Base-by-base conservation (phyloP, 2,888 invertebrate genomes). In the Sympetrum striolatum region DNA sequence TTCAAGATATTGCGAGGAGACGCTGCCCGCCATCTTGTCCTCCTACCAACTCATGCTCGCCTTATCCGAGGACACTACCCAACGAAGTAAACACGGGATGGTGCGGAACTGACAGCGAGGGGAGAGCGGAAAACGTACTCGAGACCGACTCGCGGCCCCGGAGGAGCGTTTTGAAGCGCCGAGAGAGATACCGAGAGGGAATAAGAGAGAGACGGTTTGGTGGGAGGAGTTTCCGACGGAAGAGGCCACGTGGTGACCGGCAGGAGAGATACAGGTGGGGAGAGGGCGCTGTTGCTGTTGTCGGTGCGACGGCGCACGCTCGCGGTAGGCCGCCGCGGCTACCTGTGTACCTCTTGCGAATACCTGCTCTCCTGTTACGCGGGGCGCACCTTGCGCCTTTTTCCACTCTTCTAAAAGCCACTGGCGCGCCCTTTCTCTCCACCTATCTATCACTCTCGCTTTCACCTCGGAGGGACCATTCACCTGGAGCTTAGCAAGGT, bases 381-480 rank as follows among this genome's bases (percentile, higher is more conserved):
- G 58, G 37, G 86, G 86, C 86, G 86, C 86, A 86, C 86, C 86
- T 86, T 86, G 58, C 86, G 86, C 86, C 86, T 86, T 86, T 86
- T 86, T 86, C 86, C 86, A 86, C 86, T 86, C 86, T 86, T 86
- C 86, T 86, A 60, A 86, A 60, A 35, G 82, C 8, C 73, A 73
- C 73, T 73, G 25, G 53, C 53, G 73, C 73, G 73, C 73, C 73
- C 73, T 73, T 31, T 73, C 73, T 73, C 73, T 73, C 8, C 25
- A 25, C 31, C 73, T 73, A 73, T 73, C 73, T 12, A 73, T 73
- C 73, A 73, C 73, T 73, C 25, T 73, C 73, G 73, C 73, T 73
- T 73, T 73, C 73, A 73, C 73, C 73, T 73, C 73, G 10, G 73
- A 25, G 31, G 31, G 25, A 73, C 73, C 25, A 25, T 31, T 73